Conservation (phyloP, 2,888 invertebrate genomes). For the Sicus ferrugineus region DNA sequence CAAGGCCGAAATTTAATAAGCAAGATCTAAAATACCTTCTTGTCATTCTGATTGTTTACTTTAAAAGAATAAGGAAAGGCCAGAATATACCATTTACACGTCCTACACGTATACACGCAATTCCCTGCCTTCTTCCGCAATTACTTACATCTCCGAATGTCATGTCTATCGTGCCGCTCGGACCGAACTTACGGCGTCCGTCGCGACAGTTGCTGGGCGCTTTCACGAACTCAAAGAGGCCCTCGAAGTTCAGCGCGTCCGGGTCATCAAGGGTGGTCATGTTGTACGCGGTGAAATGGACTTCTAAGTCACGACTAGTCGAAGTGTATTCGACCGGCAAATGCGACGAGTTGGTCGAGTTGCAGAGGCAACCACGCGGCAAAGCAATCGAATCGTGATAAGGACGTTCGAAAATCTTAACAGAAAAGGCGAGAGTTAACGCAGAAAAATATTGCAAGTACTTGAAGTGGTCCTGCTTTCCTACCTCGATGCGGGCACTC, state of each 20-base stretch:
- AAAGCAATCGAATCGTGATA: slow-evolving; percentile 76
- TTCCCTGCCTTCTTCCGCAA: neutral
- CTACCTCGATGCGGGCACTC: slow-evolving; percentile 72
- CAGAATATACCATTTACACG: no score
- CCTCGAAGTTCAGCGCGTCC: slow-evolving; percentile 84
- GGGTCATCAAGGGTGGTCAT: slow-evolving; percentile 90
- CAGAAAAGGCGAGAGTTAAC: slow-evolving; percentile 1
- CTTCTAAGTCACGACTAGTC: slow-evolving; percentile 77
- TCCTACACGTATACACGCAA: no score
- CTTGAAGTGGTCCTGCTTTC: neutral
- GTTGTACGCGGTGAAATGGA: slow-evolving; percentile 81
- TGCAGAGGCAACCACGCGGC: slow-evolving; percentile 82
- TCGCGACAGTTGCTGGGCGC: slow-evolving; percentile 75
- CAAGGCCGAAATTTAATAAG: neutral
- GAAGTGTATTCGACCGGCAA: slow-evolving; percentile 81
- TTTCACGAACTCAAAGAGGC: slow-evolving; percentile 81
- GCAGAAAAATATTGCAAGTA: slow-evolving; percentile 9
- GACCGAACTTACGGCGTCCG: slow-evolving; percentile 75
- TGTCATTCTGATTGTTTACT: no score
- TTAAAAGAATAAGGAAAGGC: no score
- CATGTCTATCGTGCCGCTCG: slow-evolving; percentile 80
- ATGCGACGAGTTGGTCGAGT: slow-evolving; percentile 66
- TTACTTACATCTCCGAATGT: slow-evolving; percentile 63
- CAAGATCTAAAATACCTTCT: neutral
- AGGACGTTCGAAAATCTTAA: slow-evolving; percentile 75